Evolutionary conservation across 2,888 invertebrate species (phyloP).

Genomic region (Chalcosyrphus nemorum): DNA sequence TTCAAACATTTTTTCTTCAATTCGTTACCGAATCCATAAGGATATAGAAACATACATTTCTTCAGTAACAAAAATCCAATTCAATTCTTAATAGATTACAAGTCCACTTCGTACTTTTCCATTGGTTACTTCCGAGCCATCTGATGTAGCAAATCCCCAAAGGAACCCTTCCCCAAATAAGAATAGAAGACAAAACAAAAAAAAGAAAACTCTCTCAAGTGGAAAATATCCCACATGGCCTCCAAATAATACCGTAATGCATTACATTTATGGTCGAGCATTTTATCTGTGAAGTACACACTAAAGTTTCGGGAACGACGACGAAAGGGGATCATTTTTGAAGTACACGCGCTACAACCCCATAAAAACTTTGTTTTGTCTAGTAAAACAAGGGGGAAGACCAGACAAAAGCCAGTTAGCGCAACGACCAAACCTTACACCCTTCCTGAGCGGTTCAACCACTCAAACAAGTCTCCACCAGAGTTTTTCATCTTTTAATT

Average conservation of each 20-base stretch:
- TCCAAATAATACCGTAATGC: conserved; percentile 48
- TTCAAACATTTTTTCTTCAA: too few species aligned
- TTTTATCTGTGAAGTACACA: conserved; percentile 42
- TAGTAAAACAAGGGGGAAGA: conserved; percentile 15
- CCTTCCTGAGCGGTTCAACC: conserved; percentile 18
- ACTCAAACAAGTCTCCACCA: conserved; percentile 47
- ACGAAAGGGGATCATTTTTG: neutral
- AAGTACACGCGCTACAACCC: conserved; percentile 13
- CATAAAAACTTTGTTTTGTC: conserved; percentile 27
- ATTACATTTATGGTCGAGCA: conserved; percentile 42
- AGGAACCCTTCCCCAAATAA: neutral
- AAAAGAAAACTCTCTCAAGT: conserved; percentile 49
- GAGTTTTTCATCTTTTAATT: conserved; percentile 65
- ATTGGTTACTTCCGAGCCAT: neutral
- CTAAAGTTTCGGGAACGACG: conserved; percentile 24
- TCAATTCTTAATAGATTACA: conserved; percentile 20
- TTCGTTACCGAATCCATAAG: neutral
- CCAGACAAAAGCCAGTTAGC: neutral
- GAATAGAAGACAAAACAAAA: too few species aligned
- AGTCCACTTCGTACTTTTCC: neutral
- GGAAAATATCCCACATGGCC: conserved; percentile 64
- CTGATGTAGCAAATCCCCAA: conserved; percentile 7
- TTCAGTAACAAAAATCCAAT: neutral
- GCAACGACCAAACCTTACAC: neutral
- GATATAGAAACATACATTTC: neutral